phyloP scores from a whole-genome alignment of 2,113 vertebrate genomes.

The Anthoscopus minutus region DNA sequence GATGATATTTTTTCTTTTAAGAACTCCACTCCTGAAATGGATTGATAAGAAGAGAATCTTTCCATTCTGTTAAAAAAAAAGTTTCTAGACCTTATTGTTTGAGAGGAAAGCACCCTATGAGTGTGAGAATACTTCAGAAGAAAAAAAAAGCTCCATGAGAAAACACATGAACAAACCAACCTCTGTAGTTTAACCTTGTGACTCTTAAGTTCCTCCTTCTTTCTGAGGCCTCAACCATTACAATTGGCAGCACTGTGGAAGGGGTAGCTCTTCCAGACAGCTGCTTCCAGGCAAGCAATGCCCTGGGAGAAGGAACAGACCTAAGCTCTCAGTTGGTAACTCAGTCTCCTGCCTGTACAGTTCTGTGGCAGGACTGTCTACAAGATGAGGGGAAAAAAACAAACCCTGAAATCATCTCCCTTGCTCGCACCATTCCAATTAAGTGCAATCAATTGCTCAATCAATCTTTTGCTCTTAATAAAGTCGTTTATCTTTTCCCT shows the following conservation, averaged over 20 bases:
- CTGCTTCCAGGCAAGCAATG: neutral
- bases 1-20: neutral
- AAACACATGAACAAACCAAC: neutral
- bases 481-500: constrained; percentile 49
- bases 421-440: constrained; percentile 19
- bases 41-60: neutral
- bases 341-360: neutral
- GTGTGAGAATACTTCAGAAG: neutral
- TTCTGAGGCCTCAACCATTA: neutral
- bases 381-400: neutral
- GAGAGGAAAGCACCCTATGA: neutral
- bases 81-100: neutral
- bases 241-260: neutral
- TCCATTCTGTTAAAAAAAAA: neutral
- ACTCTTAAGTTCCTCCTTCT: neutral
- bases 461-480: constrained; percentile 65
- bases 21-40: neutral
- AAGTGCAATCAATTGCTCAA: constrained; percentile 57
- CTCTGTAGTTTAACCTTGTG: neutral
- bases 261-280: neutral
- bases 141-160: neutral
- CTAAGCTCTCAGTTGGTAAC: neutral
- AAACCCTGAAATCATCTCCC: neutral
- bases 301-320: neutral
- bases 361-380: neutral